These are phyloP conservation scores for Lethenteron camtschaticum DNA, from an alignment of 2,113 vertebrate species.

Conservation along the genomic window DNA sequence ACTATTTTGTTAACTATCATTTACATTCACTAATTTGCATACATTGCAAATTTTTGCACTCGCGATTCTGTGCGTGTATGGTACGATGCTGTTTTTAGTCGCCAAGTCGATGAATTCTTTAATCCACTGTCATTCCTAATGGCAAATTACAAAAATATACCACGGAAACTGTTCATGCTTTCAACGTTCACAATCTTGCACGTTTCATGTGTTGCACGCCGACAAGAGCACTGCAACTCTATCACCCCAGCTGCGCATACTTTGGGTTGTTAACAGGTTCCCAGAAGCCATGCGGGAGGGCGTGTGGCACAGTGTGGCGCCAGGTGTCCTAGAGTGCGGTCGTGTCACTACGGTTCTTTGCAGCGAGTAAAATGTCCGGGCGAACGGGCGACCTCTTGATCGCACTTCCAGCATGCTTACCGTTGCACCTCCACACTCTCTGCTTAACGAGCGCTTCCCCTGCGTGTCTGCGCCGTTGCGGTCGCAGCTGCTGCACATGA, in stretches of 20 bases:
- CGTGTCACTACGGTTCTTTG: not conserved
- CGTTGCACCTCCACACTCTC: not conserved
- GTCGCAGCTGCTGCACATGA: constrained; percentile 72
- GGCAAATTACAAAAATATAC: not conserved
- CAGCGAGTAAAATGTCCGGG: not conserved
- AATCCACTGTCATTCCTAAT: not conserved
- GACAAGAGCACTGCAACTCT: not conserved
- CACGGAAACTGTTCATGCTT: not conserved
- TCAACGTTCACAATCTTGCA: not conserved
- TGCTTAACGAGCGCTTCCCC: not conserved
- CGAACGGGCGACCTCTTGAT: not conserved
- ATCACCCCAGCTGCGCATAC: not conserved
- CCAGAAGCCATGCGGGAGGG: not conserved
- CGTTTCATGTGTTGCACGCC: no score
- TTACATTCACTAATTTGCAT: no score
- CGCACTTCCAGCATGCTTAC: not conserved
- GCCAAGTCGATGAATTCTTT: not conserved
- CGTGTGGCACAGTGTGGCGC: not conserved
- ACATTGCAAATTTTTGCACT: no score
- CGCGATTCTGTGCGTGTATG: not conserved
- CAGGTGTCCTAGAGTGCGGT: not conserved
- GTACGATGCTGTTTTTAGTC: not conserved
- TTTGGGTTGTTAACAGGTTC: not conserved
- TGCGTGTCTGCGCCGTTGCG: constrained; percentile 2
- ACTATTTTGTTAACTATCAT: no score